Conservation (phyloP, 2,888 invertebrate genomes). For the Cerceris rybyensis region DNA sequence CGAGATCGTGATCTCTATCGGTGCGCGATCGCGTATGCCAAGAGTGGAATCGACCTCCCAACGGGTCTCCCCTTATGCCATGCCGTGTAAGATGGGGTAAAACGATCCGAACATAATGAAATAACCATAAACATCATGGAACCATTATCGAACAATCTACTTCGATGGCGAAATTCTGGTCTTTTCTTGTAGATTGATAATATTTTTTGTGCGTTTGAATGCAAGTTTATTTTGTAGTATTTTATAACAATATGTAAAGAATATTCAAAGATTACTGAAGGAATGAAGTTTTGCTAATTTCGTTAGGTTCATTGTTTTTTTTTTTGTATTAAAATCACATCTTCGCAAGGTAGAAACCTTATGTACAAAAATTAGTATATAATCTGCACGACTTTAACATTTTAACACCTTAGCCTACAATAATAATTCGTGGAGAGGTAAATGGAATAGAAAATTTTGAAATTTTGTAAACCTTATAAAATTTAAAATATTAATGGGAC, state of each 20-base stretch:
- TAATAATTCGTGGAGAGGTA: no score
- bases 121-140: slow-evolving; percentile 68
- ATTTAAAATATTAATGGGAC: no score
- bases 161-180: slow-evolving; percentile 22
- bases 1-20: slow-evolving; percentile 71
- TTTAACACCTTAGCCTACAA: no score
- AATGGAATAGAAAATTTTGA: no score
- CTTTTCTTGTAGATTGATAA: not conserved
- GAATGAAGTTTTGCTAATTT: no score
- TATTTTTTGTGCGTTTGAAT: slow-evolving; percentile 16
- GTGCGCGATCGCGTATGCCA: slow-evolving; percentile 26
- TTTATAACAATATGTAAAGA: not conserved
- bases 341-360: no score
- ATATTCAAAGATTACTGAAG: not conserved
- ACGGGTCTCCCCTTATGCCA: slow-evolving; percentile 33
- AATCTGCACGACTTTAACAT: no score
- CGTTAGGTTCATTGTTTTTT: no score
- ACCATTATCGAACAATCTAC: slow-evolving; percentile 65
- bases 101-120: slow-evolving; percentile 64
- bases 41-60: slow-evolving; percentile 58
- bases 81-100: slow-evolving; percentile 37
- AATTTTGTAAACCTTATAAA: no score
- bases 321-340: no score
- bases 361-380: no score
- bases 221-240: slow-evolving; percentile 14